phyloP scores from a whole-genome alignment of 2,113 vertebrate species.

The Corythoichthys intestinalis region DNA sequence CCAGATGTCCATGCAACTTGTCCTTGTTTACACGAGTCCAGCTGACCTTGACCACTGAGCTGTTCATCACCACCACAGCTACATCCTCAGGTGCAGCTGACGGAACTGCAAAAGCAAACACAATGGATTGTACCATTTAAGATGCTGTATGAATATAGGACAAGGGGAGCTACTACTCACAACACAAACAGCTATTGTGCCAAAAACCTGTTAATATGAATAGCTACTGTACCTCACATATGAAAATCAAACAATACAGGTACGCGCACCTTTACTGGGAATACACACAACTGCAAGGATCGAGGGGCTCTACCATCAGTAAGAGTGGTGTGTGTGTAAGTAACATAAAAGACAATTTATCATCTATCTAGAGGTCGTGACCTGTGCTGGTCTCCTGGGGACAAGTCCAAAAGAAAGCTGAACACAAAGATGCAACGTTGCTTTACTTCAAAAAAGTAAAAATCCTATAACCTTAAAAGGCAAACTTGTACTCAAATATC shows the following conservation, averaged over 20 bases:
- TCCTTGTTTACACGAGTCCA: constrained; percentile 87
- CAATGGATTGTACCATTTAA: constrained; percentile 6
- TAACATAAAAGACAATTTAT: not conserved
- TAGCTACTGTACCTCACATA: not conserved
- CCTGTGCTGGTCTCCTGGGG: constrained; percentile 67
- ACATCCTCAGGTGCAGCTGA: constrained; percentile 82
- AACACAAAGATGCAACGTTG: constrained; percentile 45
- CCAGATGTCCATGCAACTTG: constrained; percentile 86
- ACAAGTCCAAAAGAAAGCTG: constrained; percentile 73
- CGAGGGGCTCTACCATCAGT: constrained; percentile 7
- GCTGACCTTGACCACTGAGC: constrained; percentile 80
- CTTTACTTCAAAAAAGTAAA: not conserved
- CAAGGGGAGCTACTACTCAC: not conserved
- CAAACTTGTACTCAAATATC: not conserved
- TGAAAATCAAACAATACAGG: not conserved
- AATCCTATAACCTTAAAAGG: not conserved
- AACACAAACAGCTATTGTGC: not conserved
- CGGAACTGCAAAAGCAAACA: constrained; percentile 77
- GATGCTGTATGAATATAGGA: not conserved
- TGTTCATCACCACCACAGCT: constrained; percentile 81
- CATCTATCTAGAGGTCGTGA: constrained; percentile 32
- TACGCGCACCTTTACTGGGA: not conserved
- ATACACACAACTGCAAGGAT: not conserved
- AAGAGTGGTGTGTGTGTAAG: not conserved
- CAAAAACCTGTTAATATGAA: not conserved